Percentiles rank a stretch among this genome's conserved stretches.
These are phyloP conservation scores for Larimichthys crocea DNA, from an alignment of 2,113 vertebrate species.

Conservation along the genomic window DNA sequence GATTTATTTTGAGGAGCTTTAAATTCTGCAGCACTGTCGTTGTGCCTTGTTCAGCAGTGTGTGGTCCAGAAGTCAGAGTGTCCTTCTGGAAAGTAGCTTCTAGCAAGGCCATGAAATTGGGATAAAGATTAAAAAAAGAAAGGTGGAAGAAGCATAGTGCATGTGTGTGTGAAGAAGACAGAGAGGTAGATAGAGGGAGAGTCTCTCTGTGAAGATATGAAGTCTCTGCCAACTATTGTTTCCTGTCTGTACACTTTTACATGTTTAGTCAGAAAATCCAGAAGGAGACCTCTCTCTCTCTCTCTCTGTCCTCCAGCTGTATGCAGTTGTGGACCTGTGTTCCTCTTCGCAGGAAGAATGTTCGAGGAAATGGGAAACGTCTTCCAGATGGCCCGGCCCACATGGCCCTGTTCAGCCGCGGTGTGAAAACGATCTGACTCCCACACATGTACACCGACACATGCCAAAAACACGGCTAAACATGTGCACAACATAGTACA, in stretches of 20 bases:
- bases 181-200: background rate
- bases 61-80: conserved; percentile 30
- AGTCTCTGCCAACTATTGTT: conserved; percentile 46
- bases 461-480: conserved; percentile 27
- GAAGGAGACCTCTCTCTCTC: background rate
- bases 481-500: background rate
- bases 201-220: conserved; percentile 12
- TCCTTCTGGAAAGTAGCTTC: conserved; percentile 19
- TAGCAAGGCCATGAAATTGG: conserved; percentile 33
- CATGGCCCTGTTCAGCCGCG: conserved; percentile 41
- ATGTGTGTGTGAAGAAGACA: conserved; percentile 2
- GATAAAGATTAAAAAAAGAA: conserved; percentile 23
- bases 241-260: conserved; percentile 41
- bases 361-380: conserved; percentile 81
- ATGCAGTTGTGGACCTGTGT: conserved; percentile 55
- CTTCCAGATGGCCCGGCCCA: conserved; percentile 75
- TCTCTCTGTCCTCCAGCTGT: conserved; percentile 51
- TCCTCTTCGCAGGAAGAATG: conserved; percentile 66
- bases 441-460: background rate
- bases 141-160: background rate
- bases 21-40: background rate
- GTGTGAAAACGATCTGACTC: conserved; percentile 41
- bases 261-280: conserved; percentile 35
- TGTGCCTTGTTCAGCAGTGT: conserved; percentile 1
- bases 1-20: background rate